phyloP scores from a whole-genome alignment of 2,888 invertebrate species.

The Sphaerophoria taeniata region DNA sequence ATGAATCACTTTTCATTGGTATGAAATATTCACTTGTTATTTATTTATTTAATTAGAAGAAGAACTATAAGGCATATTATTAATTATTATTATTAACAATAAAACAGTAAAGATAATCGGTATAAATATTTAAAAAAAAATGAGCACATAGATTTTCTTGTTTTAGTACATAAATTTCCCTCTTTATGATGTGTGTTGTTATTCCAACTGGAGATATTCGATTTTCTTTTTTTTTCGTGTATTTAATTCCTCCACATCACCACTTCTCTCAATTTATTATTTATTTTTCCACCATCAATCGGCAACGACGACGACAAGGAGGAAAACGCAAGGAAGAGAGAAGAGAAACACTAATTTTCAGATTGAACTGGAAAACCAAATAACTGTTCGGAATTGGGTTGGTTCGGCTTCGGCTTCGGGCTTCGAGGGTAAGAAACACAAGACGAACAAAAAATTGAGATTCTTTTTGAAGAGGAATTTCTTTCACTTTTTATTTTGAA shows the following conservation, averaged over 20 bases:
- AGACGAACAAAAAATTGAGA: constrained; percentile 31
- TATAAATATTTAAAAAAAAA: constrained; percentile 1
- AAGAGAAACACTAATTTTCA: constrained; percentile 37
- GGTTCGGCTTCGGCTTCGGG: neutral
- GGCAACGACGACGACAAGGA: constrained; percentile 41
- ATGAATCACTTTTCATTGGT: no score
- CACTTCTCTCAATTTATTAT: constrained; percentile 57
- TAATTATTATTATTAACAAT: constrained; percentile 14
- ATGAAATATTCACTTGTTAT: neutral
- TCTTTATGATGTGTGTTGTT: constrained; percentile 16
- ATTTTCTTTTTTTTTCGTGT: constrained; percentile 27
- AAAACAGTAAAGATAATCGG: constrained; percentile 7
- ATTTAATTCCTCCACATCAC: constrained; percentile 71
- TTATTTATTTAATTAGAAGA: constrained; percentile 13
- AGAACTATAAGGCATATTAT: constrained; percentile 22
- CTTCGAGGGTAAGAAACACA: constrained; percentile 6
- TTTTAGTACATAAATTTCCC: constrained; percentile 27
- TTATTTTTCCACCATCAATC: constrained; percentile 39
- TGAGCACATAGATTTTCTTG: constrained; percentile 17
- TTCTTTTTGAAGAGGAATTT: constrained; percentile 47
- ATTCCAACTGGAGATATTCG: constrained; percentile 37
- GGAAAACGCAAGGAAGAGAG: constrained; percentile 6
- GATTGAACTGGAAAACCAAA: constrained; percentile 48
- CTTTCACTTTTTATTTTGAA: constrained; percentile 53
- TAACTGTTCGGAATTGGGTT: constrained; percentile 22